Conservation (phyloP, 2,888 invertebrate species). For the Drosophila affinis region DNA sequence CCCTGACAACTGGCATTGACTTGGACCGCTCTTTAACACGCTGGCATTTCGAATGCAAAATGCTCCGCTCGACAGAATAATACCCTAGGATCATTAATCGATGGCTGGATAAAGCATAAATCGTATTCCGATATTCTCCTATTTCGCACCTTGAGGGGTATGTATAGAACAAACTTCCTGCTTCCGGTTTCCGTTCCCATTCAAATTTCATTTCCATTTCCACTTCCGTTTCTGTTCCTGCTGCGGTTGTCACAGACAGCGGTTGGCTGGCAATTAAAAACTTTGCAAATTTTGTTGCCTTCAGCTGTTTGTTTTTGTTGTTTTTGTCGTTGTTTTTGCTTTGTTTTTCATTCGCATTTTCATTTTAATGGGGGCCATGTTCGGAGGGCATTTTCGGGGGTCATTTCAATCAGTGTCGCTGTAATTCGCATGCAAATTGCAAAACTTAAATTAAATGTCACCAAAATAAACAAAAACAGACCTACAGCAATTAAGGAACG, state of each 20-base stretch:
- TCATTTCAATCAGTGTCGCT: slow-evolving; percentile 56
- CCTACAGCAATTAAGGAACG: neutral
- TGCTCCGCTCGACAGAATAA: too few species aligned
- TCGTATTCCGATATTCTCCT: neutral
- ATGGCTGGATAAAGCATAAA: neutral
- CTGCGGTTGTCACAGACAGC: slow-evolving; percentile 71
- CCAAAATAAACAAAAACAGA: slow-evolving; percentile 30
- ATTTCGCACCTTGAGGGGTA: neutral
- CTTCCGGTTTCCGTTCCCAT: neutral
- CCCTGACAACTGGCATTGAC: slow-evolving; percentile 22
- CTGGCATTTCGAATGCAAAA: too few species aligned
- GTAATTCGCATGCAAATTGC: slow-evolving; percentile 72
- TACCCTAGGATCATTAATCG: too few species aligned
- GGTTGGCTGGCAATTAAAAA: slow-evolving; percentile 78
- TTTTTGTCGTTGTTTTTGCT: slow-evolving; percentile 4
- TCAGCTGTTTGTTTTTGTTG: slow-evolving; percentile 21
- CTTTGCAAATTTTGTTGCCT: slow-evolving; percentile 59
- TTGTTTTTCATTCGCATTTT: slow-evolving; percentile 28
- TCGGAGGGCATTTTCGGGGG: slow-evolving; percentile 47
- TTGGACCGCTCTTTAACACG: too few species aligned
- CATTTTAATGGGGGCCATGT: neutral
- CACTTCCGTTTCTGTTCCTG: neutral
- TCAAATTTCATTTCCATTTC: slow-evolving; percentile 4
- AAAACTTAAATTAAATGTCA: slow-evolving; percentile 76
- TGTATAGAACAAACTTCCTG: neutral